Conservation (phyloP, 2,113 vertebrate species). For the Trachemys scripta region DNA sequence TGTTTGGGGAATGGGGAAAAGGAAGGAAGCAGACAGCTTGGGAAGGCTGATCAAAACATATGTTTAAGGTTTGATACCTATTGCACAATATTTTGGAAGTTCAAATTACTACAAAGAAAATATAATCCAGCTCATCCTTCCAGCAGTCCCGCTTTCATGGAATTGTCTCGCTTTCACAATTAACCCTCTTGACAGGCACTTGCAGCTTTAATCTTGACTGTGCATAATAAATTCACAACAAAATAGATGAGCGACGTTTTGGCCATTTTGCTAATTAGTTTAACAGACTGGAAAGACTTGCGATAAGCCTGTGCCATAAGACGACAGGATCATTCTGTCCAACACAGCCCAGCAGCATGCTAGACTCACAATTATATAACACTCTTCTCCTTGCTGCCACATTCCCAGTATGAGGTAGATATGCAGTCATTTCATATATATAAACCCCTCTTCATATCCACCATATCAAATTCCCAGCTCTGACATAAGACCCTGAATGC, state of each 20-base stretch:
- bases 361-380: neutral
- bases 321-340: neutral
- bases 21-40: neutral
- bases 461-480: neutral
- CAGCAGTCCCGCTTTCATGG: neutral
- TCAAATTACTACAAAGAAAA: fast-evolving
- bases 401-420: neutral
- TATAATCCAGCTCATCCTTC: neutral
- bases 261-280: neutral
- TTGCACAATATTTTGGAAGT: fast-evolving
- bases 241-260: fast-evolving
- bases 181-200: neutral
- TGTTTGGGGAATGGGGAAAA: neutral
- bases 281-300: neutral
- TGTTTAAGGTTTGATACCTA: fast-evolving
- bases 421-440: neutral
- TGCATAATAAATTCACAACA: neutral
- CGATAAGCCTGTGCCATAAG: neutral
- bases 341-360: neutral
- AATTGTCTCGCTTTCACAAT: neutral
- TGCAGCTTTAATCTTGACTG: neutral
- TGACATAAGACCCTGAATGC: neutral
- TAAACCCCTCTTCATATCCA: fast-evolving
- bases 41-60: fast-evolving
- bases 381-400: neutral